These are phyloP conservation scores for Eleutherodactylus coqui DNA, from an alignment of 2,797 vertebrate genomes.

Conservation along the genomic window DNA sequence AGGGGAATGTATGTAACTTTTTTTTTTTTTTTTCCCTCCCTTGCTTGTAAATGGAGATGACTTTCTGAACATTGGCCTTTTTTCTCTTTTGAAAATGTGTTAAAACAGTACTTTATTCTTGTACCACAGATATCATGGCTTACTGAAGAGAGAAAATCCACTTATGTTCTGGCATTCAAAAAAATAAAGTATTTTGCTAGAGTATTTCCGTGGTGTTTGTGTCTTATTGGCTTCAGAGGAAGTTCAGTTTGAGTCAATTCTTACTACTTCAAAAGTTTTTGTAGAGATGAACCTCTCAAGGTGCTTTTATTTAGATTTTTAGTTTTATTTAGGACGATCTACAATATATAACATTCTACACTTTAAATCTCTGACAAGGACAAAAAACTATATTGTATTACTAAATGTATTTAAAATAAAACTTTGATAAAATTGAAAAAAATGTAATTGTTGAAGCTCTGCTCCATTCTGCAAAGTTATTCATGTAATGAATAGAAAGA, in stretches of 20 bases:
- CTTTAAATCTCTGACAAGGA: too few relatives aligned
- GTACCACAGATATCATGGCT: conserved; percentile 78
- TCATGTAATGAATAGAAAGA: too few relatives aligned
- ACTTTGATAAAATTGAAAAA: too few relatives aligned
- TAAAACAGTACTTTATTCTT: conserved; percentile 79
- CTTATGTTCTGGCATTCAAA: conserved; percentile 80
- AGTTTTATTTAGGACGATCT: too few relatives aligned
- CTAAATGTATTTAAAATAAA: too few relatives aligned
- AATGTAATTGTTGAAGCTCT: too few relatives aligned
- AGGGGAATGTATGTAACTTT: conserved; percentile 52
- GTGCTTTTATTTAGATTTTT: too few relatives aligned
- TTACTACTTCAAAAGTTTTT: background rate
- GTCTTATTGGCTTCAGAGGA: background rate
- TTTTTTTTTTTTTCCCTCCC: conserved; percentile 30
- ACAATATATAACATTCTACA: too few relatives aligned
- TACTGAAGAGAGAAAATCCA: conserved; percentile 80
- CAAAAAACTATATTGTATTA: too few relatives aligned
- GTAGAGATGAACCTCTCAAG: too few relatives aligned
- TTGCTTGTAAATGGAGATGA: conserved; percentile 78
- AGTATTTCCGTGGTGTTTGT: conserved; percentile 67
- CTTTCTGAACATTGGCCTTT: conserved; percentile 77
- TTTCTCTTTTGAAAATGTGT: conserved; percentile 74
- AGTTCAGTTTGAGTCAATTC: background rate
- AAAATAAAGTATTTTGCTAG: conserved; percentile 82
- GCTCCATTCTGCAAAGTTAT: too few relatives aligned